These are phyloP conservation scores for Hycleus cichorii DNA, from an alignment of 1,140 invertebrate genomes.

Conservation along the genomic window DNA sequence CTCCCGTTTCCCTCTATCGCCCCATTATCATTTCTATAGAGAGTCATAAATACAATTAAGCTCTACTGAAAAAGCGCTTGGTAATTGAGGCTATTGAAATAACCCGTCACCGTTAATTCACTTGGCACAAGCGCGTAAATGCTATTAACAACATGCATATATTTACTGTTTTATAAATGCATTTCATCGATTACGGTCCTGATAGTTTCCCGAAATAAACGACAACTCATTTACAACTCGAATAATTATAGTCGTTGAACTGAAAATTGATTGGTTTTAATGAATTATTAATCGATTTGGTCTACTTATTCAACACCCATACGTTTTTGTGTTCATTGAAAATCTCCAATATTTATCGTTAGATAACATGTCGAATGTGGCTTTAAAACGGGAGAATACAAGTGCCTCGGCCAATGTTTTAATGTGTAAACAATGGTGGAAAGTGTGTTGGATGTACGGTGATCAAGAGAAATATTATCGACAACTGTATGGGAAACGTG, in stretches of 20 bases:
- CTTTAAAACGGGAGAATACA: slow-evolving; percentile 32
- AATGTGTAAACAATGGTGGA: slow-evolving; percentile 82
- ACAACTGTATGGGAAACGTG: slow-evolving; percentile 62
- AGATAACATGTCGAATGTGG: slow-evolving; percentile 23
- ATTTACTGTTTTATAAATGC: too few species aligned
- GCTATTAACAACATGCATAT: too few species aligned
- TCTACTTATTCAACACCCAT: neutral
- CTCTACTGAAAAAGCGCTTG: too few species aligned
- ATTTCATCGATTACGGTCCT: too few species aligned
- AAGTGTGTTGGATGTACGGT: slow-evolving; percentile 77
- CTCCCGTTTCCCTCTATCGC: too few species aligned
- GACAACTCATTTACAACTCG: neutral
- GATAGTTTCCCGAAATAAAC: too few species aligned
- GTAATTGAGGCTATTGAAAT: too few species aligned
- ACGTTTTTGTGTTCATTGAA: neutral
- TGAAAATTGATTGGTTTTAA: neutral
- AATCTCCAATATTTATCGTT: neutral
- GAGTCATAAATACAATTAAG: too few species aligned
- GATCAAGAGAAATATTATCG: slow-evolving; percentile 77
- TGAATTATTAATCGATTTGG: neutral
- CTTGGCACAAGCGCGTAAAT: too few species aligned
- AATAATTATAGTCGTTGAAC: neutral
- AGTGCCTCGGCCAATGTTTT: slow-evolving; percentile 55
- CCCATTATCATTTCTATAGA: too few species aligned
- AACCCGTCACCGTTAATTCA: too few species aligned